Conservation (phyloP, 1,140 invertebrate species). For the Aphidius ervi region DNA sequence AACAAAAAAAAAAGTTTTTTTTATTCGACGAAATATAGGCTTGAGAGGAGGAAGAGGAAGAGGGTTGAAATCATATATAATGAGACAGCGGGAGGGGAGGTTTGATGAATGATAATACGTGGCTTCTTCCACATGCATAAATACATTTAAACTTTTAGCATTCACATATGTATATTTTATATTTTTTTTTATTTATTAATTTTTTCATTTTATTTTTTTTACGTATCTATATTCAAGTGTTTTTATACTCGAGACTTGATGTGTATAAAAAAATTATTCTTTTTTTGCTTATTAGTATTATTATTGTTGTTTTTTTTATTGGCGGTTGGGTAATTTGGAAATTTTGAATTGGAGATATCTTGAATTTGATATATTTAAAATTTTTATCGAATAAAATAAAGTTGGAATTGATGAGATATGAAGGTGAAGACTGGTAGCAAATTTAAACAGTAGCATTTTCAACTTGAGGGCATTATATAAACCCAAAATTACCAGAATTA, state of each 20-base stretch:
- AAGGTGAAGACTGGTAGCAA: slow-evolving; percentile 48
- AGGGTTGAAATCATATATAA: no score
- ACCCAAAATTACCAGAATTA: slow-evolving; percentile 51
- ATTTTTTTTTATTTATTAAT: neutral
- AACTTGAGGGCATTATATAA: slow-evolving; percentile 35
- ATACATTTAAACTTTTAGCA: slow-evolving; percentile 6
- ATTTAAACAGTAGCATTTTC: slow-evolving; percentile 26
- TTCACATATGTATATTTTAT: neutral
- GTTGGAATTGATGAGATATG: slow-evolving; percentile 9
- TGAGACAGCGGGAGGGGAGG: slow-evolving; percentile 23
- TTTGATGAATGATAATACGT: slow-evolving; percentile 37
- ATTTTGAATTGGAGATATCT: no score
- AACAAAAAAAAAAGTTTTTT: no score
- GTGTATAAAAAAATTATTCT: no score
- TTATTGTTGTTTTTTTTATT: no score
- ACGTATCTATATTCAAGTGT: neutral
- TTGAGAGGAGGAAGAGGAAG: slow-evolving; percentile 34
- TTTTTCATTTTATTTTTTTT: neutral
- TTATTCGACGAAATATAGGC: slow-evolving; percentile 12
- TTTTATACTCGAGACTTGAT: neutral
- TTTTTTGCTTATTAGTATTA: no score
- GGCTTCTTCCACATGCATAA: slow-evolving; percentile 9
- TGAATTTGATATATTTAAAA: no score
- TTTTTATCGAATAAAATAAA: no score
- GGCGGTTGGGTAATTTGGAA: no score